Evolutionary conservation across 2,888 invertebrate genomes (phyloP), one percentile per base, ranked within the genome.

Genomic region (Podabrus alpinus): DNA sequence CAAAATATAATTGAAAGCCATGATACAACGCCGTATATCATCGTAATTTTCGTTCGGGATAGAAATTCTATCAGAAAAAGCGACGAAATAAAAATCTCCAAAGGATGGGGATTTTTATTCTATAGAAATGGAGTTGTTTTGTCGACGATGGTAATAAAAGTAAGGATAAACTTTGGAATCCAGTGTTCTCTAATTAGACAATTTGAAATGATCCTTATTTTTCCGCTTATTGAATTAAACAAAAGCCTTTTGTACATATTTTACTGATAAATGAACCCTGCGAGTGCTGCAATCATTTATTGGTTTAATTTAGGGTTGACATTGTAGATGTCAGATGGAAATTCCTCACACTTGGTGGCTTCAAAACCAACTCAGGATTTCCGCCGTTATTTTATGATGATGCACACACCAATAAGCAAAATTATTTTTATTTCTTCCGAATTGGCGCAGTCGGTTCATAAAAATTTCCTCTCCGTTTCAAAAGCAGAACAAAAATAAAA

Each of bases 281-380:
- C 71, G 76, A 78, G 72, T 77, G 78, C 74, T 72, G 78, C 75
- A 77, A 75, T 78, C 78, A 78, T 78, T 79, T 78, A 77, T 75
- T 68, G 77, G 71, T 68, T 73, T 77, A 77, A 77, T 77, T 77
- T 77, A 78, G 71, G 75, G 66, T 45, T 64, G 75, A 69, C 68
- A 72, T 64, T 61, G 69, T 61, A 61, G 64, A 66, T 69, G 62
- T 69, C 69, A 66, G 62, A 64, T 64, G 62, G 29, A 61, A 45
- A 45, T 45, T 45, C 66, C 71, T n/a, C 71, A 66, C 59, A 68
- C 17, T 68, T 66, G 64, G 21, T 67, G 70, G 73, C 70, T 77
- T 74, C 78, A 71, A 77, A 78, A 77, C 77, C 69, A 77, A 74
- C 69, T 69, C 45, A 71, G 72, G 78, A 71, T 74, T 45, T 45